Base-by-base conservation (phyloP, 2,113 vertebrate genomes). In the Bagarius yarrelli region DNA sequence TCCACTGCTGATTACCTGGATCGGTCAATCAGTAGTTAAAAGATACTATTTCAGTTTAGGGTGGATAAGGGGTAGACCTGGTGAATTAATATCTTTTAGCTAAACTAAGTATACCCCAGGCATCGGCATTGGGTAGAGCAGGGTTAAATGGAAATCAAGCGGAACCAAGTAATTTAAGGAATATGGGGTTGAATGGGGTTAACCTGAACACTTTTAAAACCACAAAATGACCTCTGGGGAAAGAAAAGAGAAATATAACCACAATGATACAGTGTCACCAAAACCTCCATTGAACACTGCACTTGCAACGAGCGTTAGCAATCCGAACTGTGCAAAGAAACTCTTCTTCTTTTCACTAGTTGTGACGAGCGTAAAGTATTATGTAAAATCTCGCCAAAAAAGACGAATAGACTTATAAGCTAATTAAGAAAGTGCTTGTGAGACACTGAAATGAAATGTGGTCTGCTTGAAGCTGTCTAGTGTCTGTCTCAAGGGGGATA, bases 341-440 rank as follows among this genome's bases (percentile, higher is more conserved):
- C 32, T 70, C 74, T 50, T 64, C 36, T 67, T 73, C 63, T 52
- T 47, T 50, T 25, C 56, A 50, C 78, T 59, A 61, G 60, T 36
- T 78, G 57, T 64, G 44, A 50, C 73, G 69, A 56, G 83, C 70
- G 23, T 78, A 53, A 81, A 78, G 73, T 50, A 50, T 69, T 55
- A 81, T 76, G 53, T 44, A 61, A 67, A 78, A 63, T 74, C 61
- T 30, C 52, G 59, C 64, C 66, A 74, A 85, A 78, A 81, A 78
- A 85, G 61, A 81, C 25, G 63, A 25, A 81, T 83, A 55, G 71
- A 72, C 71, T 83, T 78, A 85, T 85, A 82, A 40, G 36, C 78
- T 83, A 85, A 85, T 50, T 80, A 81, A 81, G 81, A 71, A 53
- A 67, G 74, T 80, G 75, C 59, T 73, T 85, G 82, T 85, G 79